Base-by-base conservation (phyloP, 2,797 vertebrate genomes). In the Bovichtus diacanthus region DNA sequence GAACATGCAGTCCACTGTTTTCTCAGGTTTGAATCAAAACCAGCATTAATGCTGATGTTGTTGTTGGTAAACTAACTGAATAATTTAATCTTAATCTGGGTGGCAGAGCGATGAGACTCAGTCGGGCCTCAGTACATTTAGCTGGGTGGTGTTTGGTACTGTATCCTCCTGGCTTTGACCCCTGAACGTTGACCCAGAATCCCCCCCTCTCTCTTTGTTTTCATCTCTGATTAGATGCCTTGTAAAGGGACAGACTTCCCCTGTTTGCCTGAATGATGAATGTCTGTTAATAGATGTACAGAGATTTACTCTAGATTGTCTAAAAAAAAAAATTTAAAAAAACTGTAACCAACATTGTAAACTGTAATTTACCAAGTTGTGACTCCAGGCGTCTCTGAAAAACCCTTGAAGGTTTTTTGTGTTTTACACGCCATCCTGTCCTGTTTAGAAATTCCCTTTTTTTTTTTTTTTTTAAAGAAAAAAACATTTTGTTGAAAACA, bases 11-110 rank as follows among this genome's bases (percentile, higher is more conserved):
- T 91, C 85, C 75, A 87, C 84, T 87, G 67, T 82, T 88, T 88
- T 94, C 94, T 95, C 94, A 95, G 94, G 94, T 93, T 93, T 90
- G 88, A 93, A 85, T 92, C 67, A 70, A 81, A 90, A 91, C 83
- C 77, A 31, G 81, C 87, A n/a, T 81, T 64, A 46, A 73, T 61
- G 76, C 76, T 86, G 65, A 75, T 81, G 77, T 82, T 53, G 70
- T 61, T 78, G 51, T 83, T 76, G 67, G 73, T 80, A 74, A 90
- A 76, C 55, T 74, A 78, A 81, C 55, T 78, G 59, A 90, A 76
- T 79, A 67, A 69, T 73, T n/a, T 43, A 43, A 77, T 82, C 16
- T 71, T 66, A 6, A 64, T 86, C 68, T 66, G 58, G 69, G 84
- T 60, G 86, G 67, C 50, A 54, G 46, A 65, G 70, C 44, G 16